Base-by-base conservation (phyloP, 2,888 invertebrate species). In the Ditula angustiorana region DNA sequence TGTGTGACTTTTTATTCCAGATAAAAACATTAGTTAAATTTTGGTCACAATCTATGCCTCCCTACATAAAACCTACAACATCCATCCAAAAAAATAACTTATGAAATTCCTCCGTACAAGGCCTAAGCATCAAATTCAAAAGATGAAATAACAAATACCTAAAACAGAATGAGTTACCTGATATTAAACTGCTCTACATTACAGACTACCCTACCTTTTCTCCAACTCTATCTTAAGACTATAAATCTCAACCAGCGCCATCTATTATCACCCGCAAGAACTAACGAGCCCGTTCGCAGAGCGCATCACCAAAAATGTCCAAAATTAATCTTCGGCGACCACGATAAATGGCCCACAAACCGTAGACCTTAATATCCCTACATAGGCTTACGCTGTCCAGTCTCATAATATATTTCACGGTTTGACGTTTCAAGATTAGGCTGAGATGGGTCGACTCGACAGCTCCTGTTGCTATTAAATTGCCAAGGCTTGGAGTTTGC, bases 391-490 rank as follows among this genome's bases (percentile, higher is more conserved):
- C 33, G 37, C 66, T 68, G 66, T 68, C 67, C 26, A 33, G 19
- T 56, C 37, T 53, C 49, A 53, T 67, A 67, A 68, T 67, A 37
- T 68, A 68, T 64, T 33, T 44, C 16, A 37, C 60, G 46, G 57
- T 64, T 61, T 67, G 67, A 67, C 68, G 63, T 52, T 19, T 37
- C 47, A 53, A 67, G 67, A 67, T 69, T 64, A 67, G 23, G 1
- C 49, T 68, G 68, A 68, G 52, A 55, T 56, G 68, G 68, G 68
- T 68, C 55, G 44, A 59, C 50, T 68, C 55, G 44, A 59, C 50
- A 52, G 59, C 19, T 28, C 56, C 52, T 33, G 52, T 52, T 53
- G 33, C 35, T 53, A 53, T 35, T 23, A 52, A 63, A 63, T 58
- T 58, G 50, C 57, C 50, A 7, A 26, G 16, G 53, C 3, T 23